Conservation (phyloP, 2,888 invertebrate genomes). For the Harpalus rubripes region DNA sequence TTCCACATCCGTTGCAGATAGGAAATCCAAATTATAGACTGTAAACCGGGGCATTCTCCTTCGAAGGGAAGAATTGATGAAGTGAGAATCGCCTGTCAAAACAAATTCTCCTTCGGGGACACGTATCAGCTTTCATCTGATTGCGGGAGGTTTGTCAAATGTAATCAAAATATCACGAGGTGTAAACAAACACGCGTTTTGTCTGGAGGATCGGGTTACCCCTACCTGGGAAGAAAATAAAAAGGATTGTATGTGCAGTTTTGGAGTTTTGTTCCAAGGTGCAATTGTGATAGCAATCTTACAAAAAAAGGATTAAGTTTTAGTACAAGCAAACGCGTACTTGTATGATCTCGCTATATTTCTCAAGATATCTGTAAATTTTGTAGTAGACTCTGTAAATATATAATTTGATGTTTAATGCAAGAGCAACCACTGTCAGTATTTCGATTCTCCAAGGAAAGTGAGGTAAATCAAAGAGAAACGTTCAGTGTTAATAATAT, state of each 20-base stretch:
- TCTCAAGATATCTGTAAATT: no score
- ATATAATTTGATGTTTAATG: no score
- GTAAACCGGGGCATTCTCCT: slow-evolving; percentile 14
- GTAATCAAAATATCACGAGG: slow-evolving; percentile 49
- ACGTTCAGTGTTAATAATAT: no score
- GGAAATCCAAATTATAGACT: slow-evolving; percentile 48
- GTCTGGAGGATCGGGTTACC: slow-evolving; percentile 22
- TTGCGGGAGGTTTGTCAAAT: slow-evolving; percentile 46
- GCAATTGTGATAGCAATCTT: background rate
- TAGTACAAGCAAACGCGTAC: no score
- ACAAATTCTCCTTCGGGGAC: slow-evolving; percentile 22
- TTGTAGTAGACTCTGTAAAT: no score
- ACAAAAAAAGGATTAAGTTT: no score
- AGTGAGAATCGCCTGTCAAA: slow-evolving; percentile 49
- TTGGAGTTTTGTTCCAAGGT: background rate
- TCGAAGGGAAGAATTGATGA: slow-evolving; percentile 33
- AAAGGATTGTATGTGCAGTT: background rate
- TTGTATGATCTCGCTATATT: no score
- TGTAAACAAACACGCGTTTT: slow-evolving; percentile 52
- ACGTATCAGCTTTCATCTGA: slow-evolving; percentile 47
- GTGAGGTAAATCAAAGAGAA: no score
- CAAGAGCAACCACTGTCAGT: no score
- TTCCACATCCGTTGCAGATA: slow-evolving; percentile 22
- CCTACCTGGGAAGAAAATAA: slow-evolving; percentile 20
- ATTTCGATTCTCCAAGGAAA: no score